phyloP scores from a whole-genome alignment of 2,888 invertebrate species.

The Brenthis ino region DNA sequence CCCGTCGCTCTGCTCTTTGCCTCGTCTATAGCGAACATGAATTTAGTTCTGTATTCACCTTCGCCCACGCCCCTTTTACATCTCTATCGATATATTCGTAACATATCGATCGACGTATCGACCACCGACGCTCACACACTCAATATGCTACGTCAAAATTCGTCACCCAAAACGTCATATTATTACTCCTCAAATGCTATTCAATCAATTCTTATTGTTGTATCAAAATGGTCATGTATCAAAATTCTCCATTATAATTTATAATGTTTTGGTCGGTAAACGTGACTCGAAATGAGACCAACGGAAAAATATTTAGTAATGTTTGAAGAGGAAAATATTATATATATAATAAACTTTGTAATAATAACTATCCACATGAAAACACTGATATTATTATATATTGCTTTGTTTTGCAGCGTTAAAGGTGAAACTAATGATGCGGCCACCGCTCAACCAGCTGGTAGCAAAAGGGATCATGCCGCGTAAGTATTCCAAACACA shows the following conservation, averaged over 20 bases:
- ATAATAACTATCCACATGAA: slow-evolving; percentile 4
- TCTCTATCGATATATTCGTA: slow-evolving; percentile 61
- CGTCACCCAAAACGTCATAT: slow-evolving; percentile 68
- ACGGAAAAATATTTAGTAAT: slow-evolving; percentile 1
- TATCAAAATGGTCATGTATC: slow-evolving; percentile 55
- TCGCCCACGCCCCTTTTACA: slow-evolving; percentile 58
- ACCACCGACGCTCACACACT: slow-evolving; percentile 52
- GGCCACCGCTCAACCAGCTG: slow-evolving; percentile 96
- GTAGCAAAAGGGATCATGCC: slow-evolving; percentile 99
- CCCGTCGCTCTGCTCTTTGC: slow-evolving; percentile 63
- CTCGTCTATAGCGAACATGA: slow-evolving; percentile 70
- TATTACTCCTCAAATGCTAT: slow-evolving; percentile 53
- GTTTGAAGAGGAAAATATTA: slow-evolving; percentile 9
- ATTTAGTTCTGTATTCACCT: slow-evolving; percentile 62
- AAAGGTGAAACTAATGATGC: slow-evolving; percentile 97
- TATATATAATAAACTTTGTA: not conserved
- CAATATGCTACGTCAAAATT: slow-evolving; percentile 63
- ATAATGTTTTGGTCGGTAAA: slow-evolving; percentile 6
- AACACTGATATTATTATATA: slow-evolving; percentile 5
- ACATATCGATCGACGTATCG: slow-evolving; percentile 63
- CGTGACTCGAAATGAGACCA: not conserved
- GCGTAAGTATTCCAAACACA: slow-evolving; percentile 87
- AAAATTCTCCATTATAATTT: slow-evolving; percentile 7
- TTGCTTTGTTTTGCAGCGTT: slow-evolving; percentile 87
- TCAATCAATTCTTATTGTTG: slow-evolving; percentile 63